Base-by-base conservation (phyloP, 2,797 vertebrate species). In the Clarias pachynema region DNA sequence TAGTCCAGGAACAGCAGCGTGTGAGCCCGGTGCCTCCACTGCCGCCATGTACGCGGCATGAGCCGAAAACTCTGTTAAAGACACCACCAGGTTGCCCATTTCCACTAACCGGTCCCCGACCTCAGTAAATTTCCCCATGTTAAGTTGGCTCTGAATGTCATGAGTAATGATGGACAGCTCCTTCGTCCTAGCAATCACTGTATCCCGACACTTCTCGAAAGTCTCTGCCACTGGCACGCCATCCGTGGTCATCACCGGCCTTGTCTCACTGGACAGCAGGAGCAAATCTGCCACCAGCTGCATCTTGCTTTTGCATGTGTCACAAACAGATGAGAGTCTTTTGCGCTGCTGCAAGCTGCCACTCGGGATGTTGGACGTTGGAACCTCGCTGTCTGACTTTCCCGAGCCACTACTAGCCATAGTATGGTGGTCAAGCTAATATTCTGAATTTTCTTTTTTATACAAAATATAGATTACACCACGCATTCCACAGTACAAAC, bases 271-370 rank as follows among this genome's bases (percentile, higher is more conserved):
- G 88, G 97, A 97, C 93, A 99, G 93, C 92, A 99, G 95, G 0
- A 99, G 97, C 86, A 99, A 96, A 93, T 99, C 98, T 0, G 98
- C 98, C 94, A 99, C 98, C 94, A 99, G 96, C 96, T 99, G 98
- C 97, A 99, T 99, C 94, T 97, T 98, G 94, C 94, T 94, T 92
- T 99, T 99, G 93, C 98, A 99, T 60, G 96, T 93, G 89, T 99
- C 98, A 79, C 97, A 99, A 86, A 97, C 86, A 6, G 96, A 96
- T 85, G 96, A 93, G 83, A 99, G 97, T 86, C 97, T 96, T 93
- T 96, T 98, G 89, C 97, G 95, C 91, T 97, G 96, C 95, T 97
- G 95, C 91, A 96, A 82, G 90, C 96, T 93, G 90, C 93, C 91
- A 53, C 93, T 90, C 86, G 92, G 94, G 86, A 92, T 90, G 95